Base-by-base conservation (phyloP, 1,140 invertebrate genomes). In the Heliconius eleuchia region DNA sequence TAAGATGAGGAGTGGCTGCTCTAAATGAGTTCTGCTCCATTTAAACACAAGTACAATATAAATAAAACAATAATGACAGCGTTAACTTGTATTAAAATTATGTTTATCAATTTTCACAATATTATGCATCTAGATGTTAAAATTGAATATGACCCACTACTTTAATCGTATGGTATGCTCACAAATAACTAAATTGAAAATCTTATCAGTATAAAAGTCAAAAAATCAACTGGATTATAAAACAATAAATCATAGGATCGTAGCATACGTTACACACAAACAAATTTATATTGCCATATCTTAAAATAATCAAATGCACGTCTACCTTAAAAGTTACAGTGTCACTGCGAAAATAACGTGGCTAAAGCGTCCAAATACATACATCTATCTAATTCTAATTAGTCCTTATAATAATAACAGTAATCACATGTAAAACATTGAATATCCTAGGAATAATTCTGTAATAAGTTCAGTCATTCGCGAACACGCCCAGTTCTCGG, bases 381-480 rank as follows among this genome's bases (percentile, higher is more conserved):
- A 92, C 84, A 83, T 76, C 89, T 91, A 89, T 85, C 85, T 92
- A 92, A 78, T 75, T 81, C 87, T 91, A 91, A 85, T 86, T 83
- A 86, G 80, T 84, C 77, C 84, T 87, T 86, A 88, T 83, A 88
- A 83, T 87, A 85, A 88, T 83, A 88, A 83, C 79, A 81, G 78
- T 86, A 85, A 86, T 80, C 74, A 80, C 81, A 91, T 91, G 91
- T 86, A 91, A 91, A 91, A 91, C 85, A 89, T 90, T 90, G 88
- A 84, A 82, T 87, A 87, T 70, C 83, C 82, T 86, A 86, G 80
- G 85, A 89, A 84, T 86, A 88, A 86, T 84, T 85, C 87, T 89
- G 84, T 66, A 66, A 66, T 23, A 37, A 6, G 34, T 85, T 92
- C 91, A 93, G 92, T 93, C 92, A 85, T 89, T 87, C 85, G 85